phyloP scores from a whole-genome alignment of 2,888 invertebrate species.

The Mycalesis mineus region DNA sequence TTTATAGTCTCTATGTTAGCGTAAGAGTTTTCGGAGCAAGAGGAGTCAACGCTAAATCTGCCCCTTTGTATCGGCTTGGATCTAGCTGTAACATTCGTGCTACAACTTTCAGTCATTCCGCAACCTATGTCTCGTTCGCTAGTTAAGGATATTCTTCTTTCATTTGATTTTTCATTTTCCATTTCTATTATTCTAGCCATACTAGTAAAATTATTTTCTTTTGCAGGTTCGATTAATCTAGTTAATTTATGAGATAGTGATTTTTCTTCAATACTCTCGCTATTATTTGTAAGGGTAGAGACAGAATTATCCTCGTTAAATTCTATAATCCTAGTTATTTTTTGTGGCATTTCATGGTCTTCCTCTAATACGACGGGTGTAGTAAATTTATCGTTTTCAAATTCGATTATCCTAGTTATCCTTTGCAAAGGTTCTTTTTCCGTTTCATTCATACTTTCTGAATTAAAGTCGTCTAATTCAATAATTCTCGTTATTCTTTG shows the following conservation, averaged over 20 bases:
- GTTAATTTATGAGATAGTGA: conserved; percentile 51
- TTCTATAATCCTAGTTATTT: conserved; percentile 69
- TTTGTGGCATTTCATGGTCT: conserved; percentile 62
- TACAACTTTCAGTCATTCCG: conserved; percentile 51
- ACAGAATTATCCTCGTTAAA: conserved; percentile 67
- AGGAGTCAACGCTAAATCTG: conserved; percentile 75
- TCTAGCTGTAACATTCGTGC: conserved; percentile 60
- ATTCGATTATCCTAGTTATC: conserved; percentile 70
- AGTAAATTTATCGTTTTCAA: conserved; percentile 47
- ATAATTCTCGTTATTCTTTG: conserved; percentile 71
- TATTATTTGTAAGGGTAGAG: conserved; percentile 51
- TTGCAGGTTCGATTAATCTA: conserved; percentile 62
- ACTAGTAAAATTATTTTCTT: conserved; percentile 65
- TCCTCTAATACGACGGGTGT: conserved; percentile 38
- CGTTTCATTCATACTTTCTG: conserved; percentile 38
- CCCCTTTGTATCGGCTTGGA: conserved; percentile 62
- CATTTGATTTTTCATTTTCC: conserved; percentile 73
- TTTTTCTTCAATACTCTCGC: conserved; percentile 54
- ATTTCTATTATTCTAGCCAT: conserved; percentile 75
- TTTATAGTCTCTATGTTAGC: conserved; percentile 74
- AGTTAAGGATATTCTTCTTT: conserved; percentile 68
- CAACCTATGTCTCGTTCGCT: conserved; percentile 73
- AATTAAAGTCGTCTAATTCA: conserved; percentile 52
- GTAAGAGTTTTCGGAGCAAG: conserved; percentile 78
- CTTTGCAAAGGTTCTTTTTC: conserved; percentile 58